phyloP scores from a whole-genome alignment of 2,888 invertebrate genomes.

The Synanthedon andrenaeformis region DNA sequence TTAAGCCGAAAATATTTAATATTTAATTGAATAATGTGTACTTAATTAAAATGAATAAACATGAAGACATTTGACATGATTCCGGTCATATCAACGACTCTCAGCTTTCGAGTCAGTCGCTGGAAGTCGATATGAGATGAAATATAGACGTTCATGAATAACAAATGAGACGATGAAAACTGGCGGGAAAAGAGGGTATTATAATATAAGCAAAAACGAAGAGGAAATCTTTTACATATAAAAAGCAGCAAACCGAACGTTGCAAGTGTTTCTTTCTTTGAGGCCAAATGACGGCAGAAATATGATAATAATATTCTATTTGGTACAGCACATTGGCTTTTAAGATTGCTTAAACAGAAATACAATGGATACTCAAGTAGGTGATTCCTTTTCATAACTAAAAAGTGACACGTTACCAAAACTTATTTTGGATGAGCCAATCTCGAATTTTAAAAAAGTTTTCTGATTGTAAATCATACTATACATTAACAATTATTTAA shows the following conservation, averaged over 20 bases:
- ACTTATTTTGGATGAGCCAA: too few species aligned
- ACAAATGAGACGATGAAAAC: conserved; percentile 40
- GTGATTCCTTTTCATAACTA: too few species aligned
- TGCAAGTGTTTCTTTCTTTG: conserved; percentile 2
- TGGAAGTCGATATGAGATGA: conserved; percentile 28
- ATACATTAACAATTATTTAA: too few species aligned
- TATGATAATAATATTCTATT: not conserved
- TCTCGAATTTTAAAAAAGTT: too few species aligned
- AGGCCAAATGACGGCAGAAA: not conserved
- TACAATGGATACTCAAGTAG: too few species aligned
- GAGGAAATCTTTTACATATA: conserved; percentile 13
- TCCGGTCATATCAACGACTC: not conserved
- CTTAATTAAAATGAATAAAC: too few species aligned
- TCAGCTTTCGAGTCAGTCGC: conserved; percentile 12
- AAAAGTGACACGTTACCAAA: too few species aligned
- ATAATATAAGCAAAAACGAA: conserved; percentile 17
- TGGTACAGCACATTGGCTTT: not conserved
- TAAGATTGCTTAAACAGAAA: not conserved
- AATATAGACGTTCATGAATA: conserved; percentile 48
- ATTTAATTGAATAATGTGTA: too few species aligned
- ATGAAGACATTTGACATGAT: too few species aligned
- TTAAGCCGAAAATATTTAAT: too few species aligned
- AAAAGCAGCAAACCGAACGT: conserved; percentile 9
- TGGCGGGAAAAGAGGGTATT: conserved; percentile 27
- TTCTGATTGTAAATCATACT: too few species aligned